A percentile compares a stretch with the other conserved stretches of the same genome.
These are phyloP conservation scores for Tapirus indicus DNA, from an alignment of 2,797 vertebrate species.

Conservation along the genomic window DNA sequence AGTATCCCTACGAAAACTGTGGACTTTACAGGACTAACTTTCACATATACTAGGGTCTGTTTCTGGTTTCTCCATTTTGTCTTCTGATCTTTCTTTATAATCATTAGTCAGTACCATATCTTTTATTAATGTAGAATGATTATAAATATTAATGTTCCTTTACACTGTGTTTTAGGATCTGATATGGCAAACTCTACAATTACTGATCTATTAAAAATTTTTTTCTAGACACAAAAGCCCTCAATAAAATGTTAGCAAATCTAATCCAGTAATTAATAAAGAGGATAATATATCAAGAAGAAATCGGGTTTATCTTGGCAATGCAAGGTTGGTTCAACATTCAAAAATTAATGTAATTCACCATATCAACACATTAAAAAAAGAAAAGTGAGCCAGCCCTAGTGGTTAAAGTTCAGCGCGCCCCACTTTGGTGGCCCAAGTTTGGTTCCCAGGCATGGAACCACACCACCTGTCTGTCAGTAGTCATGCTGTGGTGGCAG, in stretches of 20 bases:
- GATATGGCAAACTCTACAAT: neutral
- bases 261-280: slow-evolving; percentile 14
- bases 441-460: no score
- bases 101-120: neutral
- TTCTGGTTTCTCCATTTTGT: slow-evolving; percentile 7
- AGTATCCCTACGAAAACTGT: neutral
- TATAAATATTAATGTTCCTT: neutral
- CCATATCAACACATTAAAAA: neutral
- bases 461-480: no score
- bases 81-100: neutral
- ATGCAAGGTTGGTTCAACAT: neutral
- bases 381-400: neutral
- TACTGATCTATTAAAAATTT: neutral
- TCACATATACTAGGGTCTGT: neutral
- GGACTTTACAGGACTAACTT: neutral
- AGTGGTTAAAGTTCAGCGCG: no score
- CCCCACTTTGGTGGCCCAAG: no score
- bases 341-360: neutral
- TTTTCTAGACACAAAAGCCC: neutral
- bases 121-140: neutral
- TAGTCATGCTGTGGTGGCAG: no score
- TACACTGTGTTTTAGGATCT: neutral
- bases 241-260: neutral
- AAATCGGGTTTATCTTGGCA: neutral
- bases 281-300: neutral